A percentile compares a stretch with the other conserved stretches of the same genome.
phyloP scores from a whole-genome alignment of 2,888 invertebrate genomes.

The Orthonychiurus folsomi region DNA sequence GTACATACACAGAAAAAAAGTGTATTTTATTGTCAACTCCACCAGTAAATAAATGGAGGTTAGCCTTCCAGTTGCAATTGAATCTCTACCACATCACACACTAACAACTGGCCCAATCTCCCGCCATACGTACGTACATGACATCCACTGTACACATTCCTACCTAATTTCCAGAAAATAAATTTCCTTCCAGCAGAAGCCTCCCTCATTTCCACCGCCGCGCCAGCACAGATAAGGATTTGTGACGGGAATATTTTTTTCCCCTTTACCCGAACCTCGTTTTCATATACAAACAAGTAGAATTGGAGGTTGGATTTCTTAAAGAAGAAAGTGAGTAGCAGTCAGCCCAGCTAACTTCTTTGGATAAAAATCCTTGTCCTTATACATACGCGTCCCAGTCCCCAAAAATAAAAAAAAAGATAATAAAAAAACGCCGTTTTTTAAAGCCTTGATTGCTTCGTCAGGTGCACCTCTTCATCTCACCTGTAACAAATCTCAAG shows the following conservation, averaged over 20 bases:
- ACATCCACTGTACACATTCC: slow-evolving; percentile 1
- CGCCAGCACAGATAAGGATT: not conserved
- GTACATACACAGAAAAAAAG: too few species aligned
- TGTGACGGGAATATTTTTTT: not conserved
- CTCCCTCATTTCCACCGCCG: too few species aligned
- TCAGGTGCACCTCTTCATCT: too few species aligned
- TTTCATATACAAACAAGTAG: not conserved
- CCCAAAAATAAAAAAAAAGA: not conserved
- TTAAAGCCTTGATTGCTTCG: not conserved
- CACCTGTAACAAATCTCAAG: too few species aligned
- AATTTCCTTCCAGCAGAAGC: too few species aligned
- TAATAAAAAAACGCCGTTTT: not conserved
- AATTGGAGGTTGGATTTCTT: too few species aligned
- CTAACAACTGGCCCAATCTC: too few species aligned
- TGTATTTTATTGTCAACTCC: not conserved
- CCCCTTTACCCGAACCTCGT: too few species aligned
- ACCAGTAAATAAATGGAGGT: not conserved
- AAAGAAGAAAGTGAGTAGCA: not conserved
- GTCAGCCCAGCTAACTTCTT: not conserved
- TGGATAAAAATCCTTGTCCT: not conserved
- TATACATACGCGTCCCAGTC: too few species aligned
- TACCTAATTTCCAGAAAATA: slow-evolving; percentile 5
- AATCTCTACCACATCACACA: too few species aligned
- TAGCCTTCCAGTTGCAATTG: not conserved
- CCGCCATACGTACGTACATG: too few species aligned